A percentile compares a stretch with the other conserved stretches of the same genome.
Conservation (phyloP, 2,888 invertebrate genomes). For the Ctenicera cuprea region DNA sequence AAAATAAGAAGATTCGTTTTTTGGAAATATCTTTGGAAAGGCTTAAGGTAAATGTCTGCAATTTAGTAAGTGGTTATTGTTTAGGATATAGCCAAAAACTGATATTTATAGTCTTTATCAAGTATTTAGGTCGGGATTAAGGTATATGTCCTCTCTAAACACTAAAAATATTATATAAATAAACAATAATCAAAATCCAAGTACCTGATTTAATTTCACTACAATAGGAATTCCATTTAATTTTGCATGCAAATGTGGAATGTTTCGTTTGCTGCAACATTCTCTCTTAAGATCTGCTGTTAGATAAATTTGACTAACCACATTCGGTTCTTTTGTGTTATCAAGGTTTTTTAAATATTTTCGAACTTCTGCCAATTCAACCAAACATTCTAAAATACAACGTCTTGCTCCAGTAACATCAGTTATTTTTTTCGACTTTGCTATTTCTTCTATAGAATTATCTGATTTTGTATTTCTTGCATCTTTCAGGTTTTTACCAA, state of each 20-base stretch:
- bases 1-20: too few relatives aligned
- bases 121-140: too few relatives aligned
- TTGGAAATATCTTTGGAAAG: too few relatives aligned
- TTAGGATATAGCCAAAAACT: too few relatives aligned
- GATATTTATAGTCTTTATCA: too few relatives aligned
- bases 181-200: not conserved
- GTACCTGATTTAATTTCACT: slow-evolving; percentile 53
- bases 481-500: not conserved
- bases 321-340: not conserved
- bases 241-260: slow-evolving; percentile 52
- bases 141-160: too few relatives aligned
- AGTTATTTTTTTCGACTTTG: slow-evolving; percentile 25
- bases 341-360: slow-evolving; percentile 27
- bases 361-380: slow-evolving; percentile 38
- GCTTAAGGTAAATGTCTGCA: too few relatives aligned
- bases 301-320: slow-evolving; percentile 15
- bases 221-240: slow-evolving; percentile 53
- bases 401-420: slow-evolving; percentile 34
- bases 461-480: not conserved
- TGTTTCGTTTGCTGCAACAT: slow-evolving; percentile 29
- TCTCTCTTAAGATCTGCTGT: not conserved
- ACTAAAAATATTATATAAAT: too few relatives aligned
- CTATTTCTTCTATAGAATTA: not conserved
- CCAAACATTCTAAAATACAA: slow-evolving; percentile 39
- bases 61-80: too few relatives aligned